Base-by-base conservation (phyloP, 2,888 invertebrate genomes). In the Drosophila lacicola region DNA sequence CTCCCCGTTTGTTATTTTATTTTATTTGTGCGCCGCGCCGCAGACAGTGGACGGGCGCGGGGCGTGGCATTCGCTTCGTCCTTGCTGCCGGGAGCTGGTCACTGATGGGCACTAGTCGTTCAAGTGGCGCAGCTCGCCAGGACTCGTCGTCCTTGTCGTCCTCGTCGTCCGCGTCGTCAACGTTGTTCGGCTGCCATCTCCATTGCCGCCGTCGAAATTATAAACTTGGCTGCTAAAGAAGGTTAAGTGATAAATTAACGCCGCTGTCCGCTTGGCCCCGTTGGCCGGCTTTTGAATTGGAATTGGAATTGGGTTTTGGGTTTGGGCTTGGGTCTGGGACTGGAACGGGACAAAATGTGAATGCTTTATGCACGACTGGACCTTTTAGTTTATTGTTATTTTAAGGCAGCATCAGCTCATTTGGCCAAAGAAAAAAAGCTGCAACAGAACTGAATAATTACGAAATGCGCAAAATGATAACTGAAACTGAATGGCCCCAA, bases 161-260 rank as follows among this genome's bases (percentile, higher is more conserved):
- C 25, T 29, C 29, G 58, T 60, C 42, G 45, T 67, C 55, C 44
- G 57, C 62, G 61, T 68, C 75, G 53, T 78, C 78, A 80, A 67
- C 69, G 49, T 64, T 70, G 81, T 64, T 69, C 45, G 55, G 39
- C 17, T 61, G 63, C 53, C 74, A 60, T 56, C 39, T 46, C 71
- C 73, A 70, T 51, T 25, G 58, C 71, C 33, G 58, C 71, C 78
- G 65, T 79, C 80, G 74, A 84, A 84, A 84, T 84, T 84, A 89
- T 84, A 84, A 88, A 84, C 84, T 88, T 84, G 87, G 87, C 84
- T 83, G 82, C 80, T 88, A 85, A 85, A 83, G 84, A 87, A 84
- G 84, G 84, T 84, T 88, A 84, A 84, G 84, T 84, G 84, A 84
- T 84, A 84, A 84, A 89, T 84, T 84, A 84, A 88, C 84, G 87